A percentile compares a stretch with the other conserved stretches of the same genome.
Evolutionary conservation across 2,888 invertebrate species (phyloP).

Genomic region (Tiphia femorata): DNA sequence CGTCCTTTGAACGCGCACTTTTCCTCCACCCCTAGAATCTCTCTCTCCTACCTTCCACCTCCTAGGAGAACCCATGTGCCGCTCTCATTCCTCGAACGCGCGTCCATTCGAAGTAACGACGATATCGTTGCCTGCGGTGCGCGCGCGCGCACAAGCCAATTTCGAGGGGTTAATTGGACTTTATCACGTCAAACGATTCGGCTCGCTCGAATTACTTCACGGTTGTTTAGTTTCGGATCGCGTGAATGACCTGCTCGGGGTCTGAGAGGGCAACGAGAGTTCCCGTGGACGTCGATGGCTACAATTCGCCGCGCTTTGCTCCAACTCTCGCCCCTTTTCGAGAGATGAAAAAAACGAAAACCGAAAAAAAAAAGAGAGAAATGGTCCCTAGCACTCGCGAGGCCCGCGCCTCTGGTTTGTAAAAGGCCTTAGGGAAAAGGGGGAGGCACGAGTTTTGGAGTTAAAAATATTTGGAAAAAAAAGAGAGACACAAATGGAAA

Average conservation of each 20-base stretch:
- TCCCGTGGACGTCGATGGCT: not conserved
- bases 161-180: constrained; percentile 48
- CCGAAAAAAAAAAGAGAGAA: too few species aligned
- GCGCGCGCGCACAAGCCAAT: constrained; percentile 24
- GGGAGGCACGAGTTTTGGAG: too few species aligned
- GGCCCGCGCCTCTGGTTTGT: too few species aligned
- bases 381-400: too few species aligned
- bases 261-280: constrained; percentile 14
- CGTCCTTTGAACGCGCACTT: too few species aligned
- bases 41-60: not conserved
- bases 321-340: too few species aligned
- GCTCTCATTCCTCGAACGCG: constrained; percentile 1
- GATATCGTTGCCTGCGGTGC: constrained; percentile 17
- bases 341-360: too few species aligned
- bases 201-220: constrained; percentile 45
- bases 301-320: too few species aligned
- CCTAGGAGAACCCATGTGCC: not conserved
- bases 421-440: too few species aligned
- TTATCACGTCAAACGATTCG: constrained; percentile 52
- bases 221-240: constrained; percentile 44
- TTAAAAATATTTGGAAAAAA: too few species aligned
- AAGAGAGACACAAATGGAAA: too few species aligned
- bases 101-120: constrained; percentile 27
- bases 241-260: constrained; percentile 33
- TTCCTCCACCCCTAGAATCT: too few species aligned